Percentiles rank a stretch among this genome's conserved stretches.
These are phyloP conservation scores for Brachionus rubens DNA, from an alignment of 1,140 invertebrate species.

Conservation along the genomic window DNA sequence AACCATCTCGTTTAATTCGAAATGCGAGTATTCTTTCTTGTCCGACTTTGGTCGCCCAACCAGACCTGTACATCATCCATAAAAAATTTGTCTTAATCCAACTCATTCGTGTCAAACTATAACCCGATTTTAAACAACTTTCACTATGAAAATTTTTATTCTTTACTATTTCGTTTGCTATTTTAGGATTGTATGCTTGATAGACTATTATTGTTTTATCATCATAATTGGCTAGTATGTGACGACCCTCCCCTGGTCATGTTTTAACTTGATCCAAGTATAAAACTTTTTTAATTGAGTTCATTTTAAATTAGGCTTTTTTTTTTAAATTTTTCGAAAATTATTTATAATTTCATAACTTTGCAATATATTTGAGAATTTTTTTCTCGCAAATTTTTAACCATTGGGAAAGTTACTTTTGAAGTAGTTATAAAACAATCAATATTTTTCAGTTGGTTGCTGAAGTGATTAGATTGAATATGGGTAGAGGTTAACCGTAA, in stretches of 20 bases:
- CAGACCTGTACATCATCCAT: slow-evolving; percentile 59
- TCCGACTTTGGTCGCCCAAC: slow-evolving; percentile 54
- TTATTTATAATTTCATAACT: too few relatives aligned
- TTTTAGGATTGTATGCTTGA: slow-evolving; percentile 53
- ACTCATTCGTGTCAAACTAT: slow-evolving; percentile 53
- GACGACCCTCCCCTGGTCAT: slow-evolving; percentile 48
- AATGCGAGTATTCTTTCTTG: slow-evolving; percentile 56
- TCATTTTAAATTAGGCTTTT: too few relatives aligned
- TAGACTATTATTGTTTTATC: slow-evolving; percentile 53
- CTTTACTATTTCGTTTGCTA: slow-evolving; percentile 53
- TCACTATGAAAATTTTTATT: slow-evolving; percentile 34
- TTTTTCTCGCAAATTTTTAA: too few relatives aligned
- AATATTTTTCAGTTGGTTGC: too few relatives aligned
- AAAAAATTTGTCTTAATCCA: slow-evolving; percentile 60
- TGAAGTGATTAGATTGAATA: too few relatives aligned
- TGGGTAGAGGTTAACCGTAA: too few relatives aligned
- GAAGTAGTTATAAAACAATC: too few relatives aligned
- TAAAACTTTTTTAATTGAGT: neutral
- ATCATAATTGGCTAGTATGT: slow-evolving; percentile 53
- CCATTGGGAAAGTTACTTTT: too few relatives aligned
- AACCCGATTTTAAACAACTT: slow-evolving; percentile 48
- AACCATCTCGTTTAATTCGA: slow-evolving; percentile 50
- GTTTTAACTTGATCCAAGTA: neutral
- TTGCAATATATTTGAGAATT: too few relatives aligned
- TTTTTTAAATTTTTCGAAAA: too few relatives aligned